These are phyloP conservation scores for Thalpophila matura DNA, from an alignment of 2,888 invertebrate species.

Conservation along the genomic window DNA sequence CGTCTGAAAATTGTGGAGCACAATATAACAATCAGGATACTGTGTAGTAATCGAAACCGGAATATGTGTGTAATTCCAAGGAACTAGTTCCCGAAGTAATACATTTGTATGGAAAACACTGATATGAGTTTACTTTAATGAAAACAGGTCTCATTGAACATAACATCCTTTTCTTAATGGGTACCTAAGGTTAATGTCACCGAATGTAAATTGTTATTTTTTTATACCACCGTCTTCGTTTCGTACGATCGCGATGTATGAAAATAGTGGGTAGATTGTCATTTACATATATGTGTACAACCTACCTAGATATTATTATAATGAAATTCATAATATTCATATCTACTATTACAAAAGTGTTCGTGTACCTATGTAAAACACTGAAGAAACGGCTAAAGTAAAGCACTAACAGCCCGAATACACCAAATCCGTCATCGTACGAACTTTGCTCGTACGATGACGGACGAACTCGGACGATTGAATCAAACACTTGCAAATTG, in stretches of 20 bases:
- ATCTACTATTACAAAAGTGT: no score
- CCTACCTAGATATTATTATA: no score
- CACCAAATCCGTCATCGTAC: no score
- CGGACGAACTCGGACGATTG: no score
- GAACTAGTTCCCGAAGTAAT: constrained; percentile 17
- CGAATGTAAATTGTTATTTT: constrained; percentile 11
- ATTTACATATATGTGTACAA: no score
- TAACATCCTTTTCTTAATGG: constrained; percentile 43
- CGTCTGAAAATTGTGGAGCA: constrained; percentile 29
- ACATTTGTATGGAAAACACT: constrained; percentile 21
- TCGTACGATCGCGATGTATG: neutral
- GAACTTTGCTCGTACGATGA: no score
- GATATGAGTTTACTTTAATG: constrained; percentile 16
- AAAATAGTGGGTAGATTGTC: constrained; percentile 21
- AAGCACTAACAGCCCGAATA: no score
- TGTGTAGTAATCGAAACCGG: constrained; percentile 16
- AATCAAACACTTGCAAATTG: no score
- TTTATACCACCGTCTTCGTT: constrained; percentile 2
- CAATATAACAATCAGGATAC: constrained; percentile 11
- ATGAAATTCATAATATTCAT: no score
- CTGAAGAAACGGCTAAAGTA: neutral
- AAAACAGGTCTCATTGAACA: constrained; percentile 43
- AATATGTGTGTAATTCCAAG: constrained; percentile 4
- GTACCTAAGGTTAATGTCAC: constrained; percentile 17
- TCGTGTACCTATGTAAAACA: neutral